Conservation (phyloP, 2,113 vertebrate species). For the Protobothrops mucrosquamatus region DNA sequence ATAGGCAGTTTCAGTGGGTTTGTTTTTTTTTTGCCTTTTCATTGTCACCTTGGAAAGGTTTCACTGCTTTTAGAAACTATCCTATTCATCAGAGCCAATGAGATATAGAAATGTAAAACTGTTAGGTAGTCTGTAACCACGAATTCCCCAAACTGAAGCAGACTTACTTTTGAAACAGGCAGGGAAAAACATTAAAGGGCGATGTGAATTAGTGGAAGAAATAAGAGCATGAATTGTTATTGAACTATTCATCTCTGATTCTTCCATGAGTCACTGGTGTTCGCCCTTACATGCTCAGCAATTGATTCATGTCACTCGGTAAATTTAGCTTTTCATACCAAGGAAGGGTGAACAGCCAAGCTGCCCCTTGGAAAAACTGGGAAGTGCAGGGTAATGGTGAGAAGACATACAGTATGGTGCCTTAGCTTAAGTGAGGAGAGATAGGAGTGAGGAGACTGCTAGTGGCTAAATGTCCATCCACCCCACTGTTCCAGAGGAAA, state of each 20-base stretch:
- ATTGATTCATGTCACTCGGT: neutral
- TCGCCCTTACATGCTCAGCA: neutral
- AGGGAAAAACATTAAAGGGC: neutral
- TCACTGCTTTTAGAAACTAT: neutral
- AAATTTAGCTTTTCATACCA: neutral
- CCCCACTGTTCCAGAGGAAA: neutral
- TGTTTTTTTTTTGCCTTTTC: neutral
- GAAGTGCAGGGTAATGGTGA: neutral
- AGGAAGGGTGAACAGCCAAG: neutral
- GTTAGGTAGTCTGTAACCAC: neutral
- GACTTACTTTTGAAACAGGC: neutral
- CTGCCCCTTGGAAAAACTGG: neutral
- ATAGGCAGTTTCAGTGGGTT: neutral
- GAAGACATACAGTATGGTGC: neutral
- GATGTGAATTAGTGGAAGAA: neutral
- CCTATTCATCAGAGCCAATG: neutral
- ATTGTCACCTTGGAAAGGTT: neutral
- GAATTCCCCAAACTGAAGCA: neutral
- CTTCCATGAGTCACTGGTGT: neutral
- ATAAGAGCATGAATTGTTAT: neutral
- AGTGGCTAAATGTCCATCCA: neutral
- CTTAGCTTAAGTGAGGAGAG: neutral
- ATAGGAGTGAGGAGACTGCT: too few species aligned
- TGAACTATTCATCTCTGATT: neutral
- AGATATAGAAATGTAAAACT: neutral